A percentile compares a stretch with the other conserved stretches of the same genome.
phyloP scores from a whole-genome alignment of 2,113 vertebrate species.

The Merops nubicus region DNA sequence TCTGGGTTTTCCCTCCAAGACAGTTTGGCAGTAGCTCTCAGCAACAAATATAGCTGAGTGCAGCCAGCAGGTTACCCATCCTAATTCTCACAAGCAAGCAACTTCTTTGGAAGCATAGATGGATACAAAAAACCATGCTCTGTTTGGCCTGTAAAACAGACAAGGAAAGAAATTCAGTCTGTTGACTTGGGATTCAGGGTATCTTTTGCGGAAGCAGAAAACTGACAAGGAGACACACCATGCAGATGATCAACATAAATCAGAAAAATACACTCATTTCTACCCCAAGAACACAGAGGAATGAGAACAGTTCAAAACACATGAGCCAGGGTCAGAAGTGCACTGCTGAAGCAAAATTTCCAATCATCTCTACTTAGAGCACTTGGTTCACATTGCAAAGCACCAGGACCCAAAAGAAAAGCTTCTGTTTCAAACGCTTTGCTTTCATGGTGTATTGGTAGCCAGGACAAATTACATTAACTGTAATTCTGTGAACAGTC shows the following conservation, averaged over 20 bases:
- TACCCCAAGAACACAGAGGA: background rate
- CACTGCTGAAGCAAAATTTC: background rate
- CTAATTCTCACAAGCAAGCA: background rate
- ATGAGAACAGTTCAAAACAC: background rate
- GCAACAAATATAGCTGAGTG: background rate
- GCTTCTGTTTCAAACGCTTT: background rate
- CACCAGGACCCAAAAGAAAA: background rate
- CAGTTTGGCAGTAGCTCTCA: background rate
- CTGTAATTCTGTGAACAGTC: no score
- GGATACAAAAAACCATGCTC: background rate
- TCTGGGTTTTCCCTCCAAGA: background rate
- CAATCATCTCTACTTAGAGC: background rate
- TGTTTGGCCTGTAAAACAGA: background rate
- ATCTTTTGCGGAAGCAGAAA: background rate
- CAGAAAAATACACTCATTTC: background rate
- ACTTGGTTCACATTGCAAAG: background rate
- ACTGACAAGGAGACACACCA: background rate
- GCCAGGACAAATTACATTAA: no score
- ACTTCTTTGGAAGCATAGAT: background rate
- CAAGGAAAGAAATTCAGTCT: background rate
- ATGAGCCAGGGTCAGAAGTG: background rate
- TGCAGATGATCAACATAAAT: background rate
- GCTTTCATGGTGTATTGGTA: no score
- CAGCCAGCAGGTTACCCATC: background rate
- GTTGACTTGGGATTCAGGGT: background rate